Evolutionary conservation across 2,797 vertebrate species (phyloP), one percentile per base, ranked within the genome.

Genomic region (Catostomus latipinnis): DNA sequence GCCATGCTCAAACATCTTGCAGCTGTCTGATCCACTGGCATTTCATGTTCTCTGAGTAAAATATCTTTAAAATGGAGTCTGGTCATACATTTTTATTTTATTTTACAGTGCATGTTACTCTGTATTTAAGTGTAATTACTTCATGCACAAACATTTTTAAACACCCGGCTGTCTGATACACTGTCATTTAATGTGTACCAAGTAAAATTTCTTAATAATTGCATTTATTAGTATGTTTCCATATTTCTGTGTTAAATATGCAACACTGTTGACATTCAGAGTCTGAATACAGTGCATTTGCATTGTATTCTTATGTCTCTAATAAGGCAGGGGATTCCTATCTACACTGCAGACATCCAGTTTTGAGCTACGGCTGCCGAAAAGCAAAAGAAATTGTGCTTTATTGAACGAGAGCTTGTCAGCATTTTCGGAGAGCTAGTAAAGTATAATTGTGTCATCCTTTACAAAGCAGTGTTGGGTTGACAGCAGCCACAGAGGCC

Each of bases 381-480:
- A 82, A 82, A 74, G 81, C 61, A 86, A 83, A 77, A 87, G 86
- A 89, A 90, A 92, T 92, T 91, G 93, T 84, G 70, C 88, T 93
- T 93, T 93, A 93, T 93, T 91, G 93, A 93, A 92, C 91, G 89
- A 78, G 76, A 85, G 88, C 90, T 90, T 92, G 93, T 94, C 94
- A 94, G 94, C 93, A 85, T 93, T 93, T 93, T 93, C 84, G 34
- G 81, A 91, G 88, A 93, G 92, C 92, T 93, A 90, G 92, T 94
- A 92, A 94, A 93, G 91, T 92, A 93, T 93, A 94, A 94, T 93
- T 94, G 93, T 94, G 91, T 93, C 93, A 94, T 95, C 90, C 92
- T 94, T 95, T 94, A 94, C 92, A 88, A 92, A 93, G 92, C 91
- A 91, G 91, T 91, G 91, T 91, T 85, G 88, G 86, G 90, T 85